phyloP scores from a whole-genome alignment of 2,113 vertebrate genomes.

The Orthonyx spaldingii region DNA sequence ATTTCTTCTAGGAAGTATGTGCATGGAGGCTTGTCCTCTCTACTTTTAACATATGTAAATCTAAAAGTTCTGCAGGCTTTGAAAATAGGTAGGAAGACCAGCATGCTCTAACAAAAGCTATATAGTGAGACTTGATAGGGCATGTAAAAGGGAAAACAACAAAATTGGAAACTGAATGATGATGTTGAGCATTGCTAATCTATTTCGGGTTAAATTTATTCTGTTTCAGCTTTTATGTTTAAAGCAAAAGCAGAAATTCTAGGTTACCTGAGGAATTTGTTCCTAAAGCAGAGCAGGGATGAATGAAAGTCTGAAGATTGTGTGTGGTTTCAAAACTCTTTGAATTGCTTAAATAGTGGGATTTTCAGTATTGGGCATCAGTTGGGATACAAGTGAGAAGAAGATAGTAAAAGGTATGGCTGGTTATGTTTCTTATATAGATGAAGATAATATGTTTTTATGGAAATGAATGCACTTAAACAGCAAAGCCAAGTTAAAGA shows the following conservation, averaged over 20 bases:
- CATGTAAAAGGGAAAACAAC: background rate
- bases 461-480: background rate
- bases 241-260: background rate
- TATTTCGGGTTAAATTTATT: background rate
- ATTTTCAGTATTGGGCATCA: background rate
- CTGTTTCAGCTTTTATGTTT: background rate
- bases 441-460: background rate
- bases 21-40: background rate
- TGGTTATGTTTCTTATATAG: background rate
- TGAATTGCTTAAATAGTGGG: background rate
- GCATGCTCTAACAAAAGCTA: background rate
- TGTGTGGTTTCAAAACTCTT: background rate
- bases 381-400: background rate
- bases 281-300: background rate
- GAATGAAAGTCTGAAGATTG: background rate
- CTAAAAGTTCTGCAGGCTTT: background rate
- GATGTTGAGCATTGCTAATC: background rate
- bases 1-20: background rate
- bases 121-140: background rate
- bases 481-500: background rate
- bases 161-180: background rate
- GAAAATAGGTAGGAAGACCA: background rate
- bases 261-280: background rate
- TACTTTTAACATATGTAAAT: background rate
- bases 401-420: background rate